Base-by-base conservation (phyloP, 2,888 invertebrate genomes). In the Rhynchonema sp. region DNA sequence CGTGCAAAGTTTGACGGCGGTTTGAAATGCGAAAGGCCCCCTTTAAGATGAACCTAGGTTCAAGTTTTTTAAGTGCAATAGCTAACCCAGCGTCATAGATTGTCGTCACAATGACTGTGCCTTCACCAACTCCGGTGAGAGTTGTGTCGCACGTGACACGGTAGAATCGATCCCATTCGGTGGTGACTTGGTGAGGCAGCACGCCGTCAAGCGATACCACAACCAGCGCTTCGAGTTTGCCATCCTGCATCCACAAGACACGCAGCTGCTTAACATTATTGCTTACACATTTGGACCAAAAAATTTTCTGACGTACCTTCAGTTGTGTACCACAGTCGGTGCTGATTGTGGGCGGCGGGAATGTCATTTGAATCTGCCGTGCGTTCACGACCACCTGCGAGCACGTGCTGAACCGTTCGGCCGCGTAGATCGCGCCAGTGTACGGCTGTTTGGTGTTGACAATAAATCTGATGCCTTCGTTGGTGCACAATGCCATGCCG, bases 361-460 rank as follows among this genome's bases (percentile, higher is more conserved):
- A 72, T 29, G 71, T 73, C 63, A 73, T 73, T 28, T 69, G 66
- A 61, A 72, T 72, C 63, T 73, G 72, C 59, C 70, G 69, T 3
- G 70, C 70, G 60, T 72, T 72, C 63, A 69, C 68, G 28, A 72
- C 72, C 9, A 71, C 72, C 61, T 72, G 70, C 23, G 66, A 66
- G 63, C 72, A 72, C 29, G 70, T 70, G 30, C 69, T 66, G 67
- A 72, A 72, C 57, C 72, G 64, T 62, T 72, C 72, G 28, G 72
- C 72, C 29, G 72, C 72, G 62, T 72, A 72, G 58, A 72, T 72
- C 61, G 72, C 72, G 55, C 72, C 72, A 26, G 72, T 72, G 67
- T 72, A 72, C 20, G 72, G 72, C 56, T 72, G 72, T 62, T 72
- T 72, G 60, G 72, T 72, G 66, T 72, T 72, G 60, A 72, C 71